A percentile compares a stretch with the other conserved stretches of the same genome.
These are phyloP conservation scores for Pogonus chalceus DNA, from an alignment of 1,140 invertebrate genomes.

Conservation along the genomic window DNA sequence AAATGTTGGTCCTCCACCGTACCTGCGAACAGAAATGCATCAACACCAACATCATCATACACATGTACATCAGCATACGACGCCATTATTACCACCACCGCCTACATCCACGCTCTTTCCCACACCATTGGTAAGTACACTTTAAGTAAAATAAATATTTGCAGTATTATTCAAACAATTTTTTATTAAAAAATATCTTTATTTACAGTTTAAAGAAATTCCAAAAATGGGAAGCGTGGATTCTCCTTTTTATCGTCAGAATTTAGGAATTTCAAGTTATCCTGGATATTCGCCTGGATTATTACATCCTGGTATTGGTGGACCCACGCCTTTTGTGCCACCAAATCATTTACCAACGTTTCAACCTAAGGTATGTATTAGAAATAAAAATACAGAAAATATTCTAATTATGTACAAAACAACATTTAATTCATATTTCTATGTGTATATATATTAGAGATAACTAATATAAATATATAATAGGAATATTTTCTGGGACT, in stretches of 20 bases:
- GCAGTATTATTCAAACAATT: constrained; percentile 2
- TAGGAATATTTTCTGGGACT: too few species aligned
- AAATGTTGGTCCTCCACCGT: constrained; percentile 45
- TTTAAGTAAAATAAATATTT: neutral
- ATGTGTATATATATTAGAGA: too few species aligned
- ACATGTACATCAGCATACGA: constrained; percentile 79
- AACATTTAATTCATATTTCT: too few species aligned
- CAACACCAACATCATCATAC: constrained; percentile 87
- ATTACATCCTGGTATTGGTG: constrained; percentile 62
- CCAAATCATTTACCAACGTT: constrained; percentile 70
- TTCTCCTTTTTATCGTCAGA: constrained; percentile 65
- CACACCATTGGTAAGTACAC: constrained; percentile 47
- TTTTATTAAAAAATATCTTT: too few species aligned
- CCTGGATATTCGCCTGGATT: constrained; percentile 72
- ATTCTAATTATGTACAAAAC: neutral
- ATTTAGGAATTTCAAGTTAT: constrained; percentile 61
- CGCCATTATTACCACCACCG: constrained; percentile 47
- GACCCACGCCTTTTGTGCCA: constrained; percentile 65
- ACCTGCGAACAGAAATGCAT: constrained; percentile 75
- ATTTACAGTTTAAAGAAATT: constrained; percentile 75
- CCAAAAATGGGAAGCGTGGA: constrained; percentile 70
- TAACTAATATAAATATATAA: too few species aligned
- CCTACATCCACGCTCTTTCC: constrained; percentile 44
- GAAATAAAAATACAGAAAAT: neutral
- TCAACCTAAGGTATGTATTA: constrained; percentile 73